phyloP scores from a whole-genome alignment of 2,888 invertebrate genomes.

The Drosophila mimica region DNA sequence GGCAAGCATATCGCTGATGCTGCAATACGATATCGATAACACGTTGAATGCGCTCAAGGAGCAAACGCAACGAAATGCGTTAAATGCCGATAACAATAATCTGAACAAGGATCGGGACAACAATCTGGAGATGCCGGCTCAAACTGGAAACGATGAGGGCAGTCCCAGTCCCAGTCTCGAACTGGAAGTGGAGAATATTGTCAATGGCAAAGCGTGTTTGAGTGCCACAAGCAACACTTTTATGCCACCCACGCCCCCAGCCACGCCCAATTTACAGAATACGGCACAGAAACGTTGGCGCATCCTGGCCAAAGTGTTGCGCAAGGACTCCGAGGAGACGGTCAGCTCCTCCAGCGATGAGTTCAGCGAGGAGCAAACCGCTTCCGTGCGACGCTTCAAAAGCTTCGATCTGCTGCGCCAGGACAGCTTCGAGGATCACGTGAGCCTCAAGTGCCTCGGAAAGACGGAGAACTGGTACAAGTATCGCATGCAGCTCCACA shows the following conservation, averaged over 20 bases:
- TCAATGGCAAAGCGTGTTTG: constrained; percentile 39
- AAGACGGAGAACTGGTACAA: constrained; percentile 88
- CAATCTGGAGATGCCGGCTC: constrained; percentile 42
- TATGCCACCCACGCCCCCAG: constrained; percentile 82
- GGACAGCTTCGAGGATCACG: constrained; percentile 85
- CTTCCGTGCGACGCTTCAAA: constrained; percentile 87
- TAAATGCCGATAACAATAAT: constrained; percentile 33
- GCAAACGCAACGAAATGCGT: constrained; percentile 62
- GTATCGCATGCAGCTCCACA: constrained; percentile 86
- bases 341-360: constrained; percentile 83
- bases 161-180: constrained; percentile 47
- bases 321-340: constrained; percentile 84
- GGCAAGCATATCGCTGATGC: constrained; percentile 81
- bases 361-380: constrained; percentile 84
- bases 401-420: constrained; percentile 87
- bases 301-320: constrained; percentile 88
- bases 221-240: constrained; percentile 29
- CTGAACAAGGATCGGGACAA: constrained; percentile 34
- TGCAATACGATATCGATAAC: constrained; percentile 85
- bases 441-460: constrained; percentile 84
- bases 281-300: constrained; percentile 90
- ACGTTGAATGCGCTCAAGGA: constrained; percentile 84
- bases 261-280: constrained; percentile 81
- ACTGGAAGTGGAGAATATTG: constrained; percentile 58
- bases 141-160: constrained; percentile 6